Conservation (phyloP, 2,888 invertebrate genomes). For the Athalia rosae region DNA sequence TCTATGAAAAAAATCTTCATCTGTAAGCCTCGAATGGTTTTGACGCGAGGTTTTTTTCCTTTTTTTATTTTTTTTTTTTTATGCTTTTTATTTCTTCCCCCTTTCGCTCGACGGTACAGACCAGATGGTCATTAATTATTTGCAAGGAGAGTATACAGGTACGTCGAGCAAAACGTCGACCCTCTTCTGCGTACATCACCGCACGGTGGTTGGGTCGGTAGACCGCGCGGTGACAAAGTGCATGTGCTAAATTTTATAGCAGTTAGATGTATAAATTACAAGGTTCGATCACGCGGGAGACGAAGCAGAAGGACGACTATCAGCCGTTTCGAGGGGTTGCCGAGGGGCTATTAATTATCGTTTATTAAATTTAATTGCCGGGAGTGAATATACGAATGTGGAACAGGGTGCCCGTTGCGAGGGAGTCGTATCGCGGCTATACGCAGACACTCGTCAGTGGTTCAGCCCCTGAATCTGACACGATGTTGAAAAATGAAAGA, state of each 20-base stretch:
- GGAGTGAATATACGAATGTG: background rate
- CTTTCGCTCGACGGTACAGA: background rate
- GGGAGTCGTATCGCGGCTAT: background rate
- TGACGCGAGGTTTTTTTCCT: no score
- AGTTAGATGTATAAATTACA: background rate
- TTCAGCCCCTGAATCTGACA: conserved; percentile 32
- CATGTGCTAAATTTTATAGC: conserved; percentile 17
- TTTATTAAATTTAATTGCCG: conserved; percentile 41
- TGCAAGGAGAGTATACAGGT: background rate
- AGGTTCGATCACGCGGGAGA: background rate
- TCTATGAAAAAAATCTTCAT: background rate
- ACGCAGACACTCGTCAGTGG: conserved; percentile 24
- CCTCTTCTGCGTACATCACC: no score
- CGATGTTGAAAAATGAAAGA: conserved; percentile 11
- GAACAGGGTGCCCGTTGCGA: no score
- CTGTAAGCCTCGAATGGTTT: background rate
- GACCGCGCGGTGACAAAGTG: conserved; percentile 13
- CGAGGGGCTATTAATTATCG: conserved; percentile 33
- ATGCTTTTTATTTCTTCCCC: no score
- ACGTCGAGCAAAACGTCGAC: background rate
- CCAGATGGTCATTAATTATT: conserved; percentile 3
- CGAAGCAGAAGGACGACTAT: background rate
- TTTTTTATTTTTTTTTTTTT: background rate
- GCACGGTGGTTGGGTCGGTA: no score
- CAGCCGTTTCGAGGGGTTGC: background rate